phyloP scores from a whole-genome alignment of 92 coral and sea anemone species.

The Zoanthus sociatus region DNA sequence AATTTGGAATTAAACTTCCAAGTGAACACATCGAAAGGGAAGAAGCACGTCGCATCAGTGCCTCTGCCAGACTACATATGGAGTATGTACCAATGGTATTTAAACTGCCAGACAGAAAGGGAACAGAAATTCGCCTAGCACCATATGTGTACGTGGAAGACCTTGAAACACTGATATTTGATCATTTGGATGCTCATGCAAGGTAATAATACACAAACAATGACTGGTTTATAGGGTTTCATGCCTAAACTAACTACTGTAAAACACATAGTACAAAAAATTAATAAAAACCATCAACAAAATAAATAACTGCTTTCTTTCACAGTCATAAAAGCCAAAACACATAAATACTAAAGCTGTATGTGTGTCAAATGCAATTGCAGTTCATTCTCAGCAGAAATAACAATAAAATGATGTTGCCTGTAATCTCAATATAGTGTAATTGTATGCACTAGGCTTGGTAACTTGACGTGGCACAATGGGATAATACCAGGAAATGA shows the following conservation, averaged over 20 bases:
- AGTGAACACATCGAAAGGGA: slow-evolving; percentile 17
- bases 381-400: not conserved
- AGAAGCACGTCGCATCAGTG: not conserved
- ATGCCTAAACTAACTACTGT: not conserved
- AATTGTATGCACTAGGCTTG: not conserved
- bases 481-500: not conserved
- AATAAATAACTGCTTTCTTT: not conserved
- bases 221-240: not conserved
- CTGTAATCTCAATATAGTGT: not conserved
- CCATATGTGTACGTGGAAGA: slow-evolving; percentile 10
- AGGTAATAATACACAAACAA: not conserved
- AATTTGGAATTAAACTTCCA: slow-evolving; percentile 1
- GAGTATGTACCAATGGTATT: slow-evolving; percentile 29
- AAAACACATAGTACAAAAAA: not conserved
- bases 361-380: not conserved
- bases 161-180: slow-evolving; percentile 4
- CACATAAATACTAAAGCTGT: slow-evolving; percentile 1
- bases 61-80: not conserved
- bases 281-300: not conserved
- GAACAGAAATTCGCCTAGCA: slow-evolving; percentile 10
- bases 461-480: not conserved
- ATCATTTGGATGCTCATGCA: slow-evolving; percentile 7
- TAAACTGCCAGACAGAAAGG: slow-evolving; percentile 3
- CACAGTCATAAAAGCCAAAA: not conserved
- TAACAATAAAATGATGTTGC: no score